phyloP scores from a whole-genome alignment of 2,888 invertebrate genomes.

The Achlya flavicornis region DNA sequence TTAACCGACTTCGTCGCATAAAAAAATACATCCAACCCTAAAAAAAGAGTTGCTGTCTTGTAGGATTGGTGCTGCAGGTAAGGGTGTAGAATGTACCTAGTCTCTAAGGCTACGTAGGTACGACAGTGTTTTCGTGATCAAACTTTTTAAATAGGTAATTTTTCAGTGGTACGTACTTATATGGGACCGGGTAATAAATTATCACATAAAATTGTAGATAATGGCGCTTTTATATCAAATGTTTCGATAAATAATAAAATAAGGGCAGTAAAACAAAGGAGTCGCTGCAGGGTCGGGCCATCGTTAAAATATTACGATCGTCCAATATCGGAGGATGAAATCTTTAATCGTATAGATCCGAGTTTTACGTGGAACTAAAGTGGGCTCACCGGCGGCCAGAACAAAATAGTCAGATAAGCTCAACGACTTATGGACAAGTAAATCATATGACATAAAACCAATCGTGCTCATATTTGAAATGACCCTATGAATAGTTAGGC shows the following conservation, averaged over 20 bases:
- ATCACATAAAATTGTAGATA: constrained; percentile 72
- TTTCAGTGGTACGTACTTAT: too few species aligned
- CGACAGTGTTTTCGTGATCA: neutral
- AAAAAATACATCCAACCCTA: too few species aligned
- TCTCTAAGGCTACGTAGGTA: neutral
- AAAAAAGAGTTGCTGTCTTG: too few species aligned
- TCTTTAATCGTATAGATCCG: constrained; percentile 73
- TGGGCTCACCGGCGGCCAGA: constrained; percentile 50
- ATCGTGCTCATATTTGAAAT: constrained; percentile 51
- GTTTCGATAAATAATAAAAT: constrained; percentile 81
- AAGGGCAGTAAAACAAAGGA: constrained; percentile 76
- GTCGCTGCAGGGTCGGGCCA: constrained; percentile 60
- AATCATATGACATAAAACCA: constrained; percentile 65
- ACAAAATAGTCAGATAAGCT: constrained; percentile 63
- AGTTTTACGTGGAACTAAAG: constrained; percentile 66
- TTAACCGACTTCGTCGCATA: too few species aligned
- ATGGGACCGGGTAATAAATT: constrained; percentile 51
- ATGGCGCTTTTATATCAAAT: constrained; percentile 73
- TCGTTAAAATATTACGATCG: constrained; percentile 82
- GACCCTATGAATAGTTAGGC: constrained; percentile 15
- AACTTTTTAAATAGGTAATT: neutral
- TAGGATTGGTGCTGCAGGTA: neutral
- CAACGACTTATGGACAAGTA: constrained; percentile 53
- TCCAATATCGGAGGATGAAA: constrained; percentile 77
- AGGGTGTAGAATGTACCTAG: neutral